A percentile compares a stretch with the other conserved stretches of the same genome.
Conservation (phyloP, 2,888 invertebrate genomes). For the Orchesellides sinensis region DNA sequence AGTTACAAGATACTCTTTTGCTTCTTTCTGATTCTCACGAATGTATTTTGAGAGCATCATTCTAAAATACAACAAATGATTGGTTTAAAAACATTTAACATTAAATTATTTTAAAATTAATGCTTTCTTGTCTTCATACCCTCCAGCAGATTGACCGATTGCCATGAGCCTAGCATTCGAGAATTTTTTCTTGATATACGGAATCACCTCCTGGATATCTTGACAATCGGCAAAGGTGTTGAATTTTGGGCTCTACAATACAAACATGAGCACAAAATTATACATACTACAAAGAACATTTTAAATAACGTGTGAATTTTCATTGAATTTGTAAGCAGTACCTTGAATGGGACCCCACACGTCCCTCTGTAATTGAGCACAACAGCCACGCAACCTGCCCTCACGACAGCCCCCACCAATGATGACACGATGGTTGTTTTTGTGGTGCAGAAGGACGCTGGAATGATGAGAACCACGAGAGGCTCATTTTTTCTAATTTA, state of each 20-base stretch:
- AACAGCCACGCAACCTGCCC: slow-evolving; percentile 26
- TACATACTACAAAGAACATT: background rate
- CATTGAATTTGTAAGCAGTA: background rate
- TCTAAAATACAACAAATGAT: slow-evolving; percentile 14
- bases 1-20: slow-evolving; percentile 80
- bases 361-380: slow-evolving; percentile 80
- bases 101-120: background rate
- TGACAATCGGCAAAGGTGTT: slow-evolving; percentile 90
- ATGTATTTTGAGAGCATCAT: slow-evolving; percentile 61
- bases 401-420: slow-evolving; percentile 15
- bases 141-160: slow-evolving; percentile 90
- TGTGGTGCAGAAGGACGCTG: slow-evolving; percentile 46
- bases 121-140: slow-evolving; percentile 79
- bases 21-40: slow-evolving; percentile 71
- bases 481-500: background rate
- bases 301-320: no score
- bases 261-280: background rate
- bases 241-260: slow-evolving; percentile 83
- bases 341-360: slow-evolving; percentile 84
- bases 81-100: background rate
- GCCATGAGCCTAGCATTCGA: slow-evolving; percentile 84
- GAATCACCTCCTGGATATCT: slow-evolving; percentile 86
- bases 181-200: slow-evolving; percentile 81
- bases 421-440: slow-evolving; percentile 44
- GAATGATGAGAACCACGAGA: slow-evolving; percentile 39